Percentiles rank a stretch among this genome's conserved stretches.
These are phyloP conservation scores for Lydus trimaculatus DNA, from an alignment of 2,888 invertebrate genomes.

Conservation along the genomic window DNA sequence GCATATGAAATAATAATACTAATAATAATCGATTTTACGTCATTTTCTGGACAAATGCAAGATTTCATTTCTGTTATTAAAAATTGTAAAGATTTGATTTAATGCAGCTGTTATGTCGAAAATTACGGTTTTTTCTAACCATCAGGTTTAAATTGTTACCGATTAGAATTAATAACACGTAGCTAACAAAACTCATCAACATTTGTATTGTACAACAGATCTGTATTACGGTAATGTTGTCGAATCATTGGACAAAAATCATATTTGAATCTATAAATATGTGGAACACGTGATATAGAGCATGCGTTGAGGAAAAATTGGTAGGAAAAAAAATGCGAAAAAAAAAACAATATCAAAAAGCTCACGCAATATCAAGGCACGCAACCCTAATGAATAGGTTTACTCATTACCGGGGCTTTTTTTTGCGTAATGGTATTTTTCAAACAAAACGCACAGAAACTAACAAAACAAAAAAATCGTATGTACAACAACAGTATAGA, in stretches of 20 bases:
- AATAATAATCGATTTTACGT: background rate
- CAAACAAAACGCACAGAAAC: slow-evolving; percentile 18
- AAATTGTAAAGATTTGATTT: background rate
- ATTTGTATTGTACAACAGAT: background rate
- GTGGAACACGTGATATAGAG: slow-evolving; percentile 10
- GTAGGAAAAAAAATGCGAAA: background rate
- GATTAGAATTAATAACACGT: background rate
- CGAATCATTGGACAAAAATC: slow-evolving; percentile 18
- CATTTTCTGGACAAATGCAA: too few relatives aligned
- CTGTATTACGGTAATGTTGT: slow-evolving; percentile 4
- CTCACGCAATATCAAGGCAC: slow-evolving; percentile 30
- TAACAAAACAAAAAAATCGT: background rate
- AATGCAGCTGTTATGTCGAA: too few relatives aligned
- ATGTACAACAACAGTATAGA: background rate
- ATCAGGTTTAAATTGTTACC: background rate
- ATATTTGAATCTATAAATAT: slow-evolving; percentile 1
- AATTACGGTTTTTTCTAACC: background rate
- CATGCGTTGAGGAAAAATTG: slow-evolving; percentile 18
- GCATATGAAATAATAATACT: background rate
- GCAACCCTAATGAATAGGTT: slow-evolving; percentile 34
- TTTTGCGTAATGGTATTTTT: slow-evolving; percentile 34
- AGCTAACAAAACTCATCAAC: background rate
- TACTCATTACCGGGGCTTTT: slow-evolving; percentile 26
- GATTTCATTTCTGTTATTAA: background rate
- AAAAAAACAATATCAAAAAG: slow-evolving; percentile 9